Percentiles rank a stretch among this genome's conserved stretches.
These are phyloP conservation scores for Prunella himalayana DNA, from an alignment of 2,113 vertebrate species.

Conservation along the genomic window DNA sequence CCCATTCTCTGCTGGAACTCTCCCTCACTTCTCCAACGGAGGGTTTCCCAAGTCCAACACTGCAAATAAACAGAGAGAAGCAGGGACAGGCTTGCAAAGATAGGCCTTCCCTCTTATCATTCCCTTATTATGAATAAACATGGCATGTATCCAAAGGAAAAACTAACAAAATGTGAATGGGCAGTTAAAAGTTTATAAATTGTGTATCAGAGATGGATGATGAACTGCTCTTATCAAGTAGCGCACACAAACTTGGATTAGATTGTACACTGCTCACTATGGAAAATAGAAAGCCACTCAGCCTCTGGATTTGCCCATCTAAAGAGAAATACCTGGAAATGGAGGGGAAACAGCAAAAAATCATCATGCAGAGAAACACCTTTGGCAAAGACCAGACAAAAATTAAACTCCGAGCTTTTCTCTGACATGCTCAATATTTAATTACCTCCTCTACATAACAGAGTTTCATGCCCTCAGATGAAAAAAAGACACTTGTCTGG, in stretches of 20 bases:
- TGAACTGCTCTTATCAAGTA: neutral
- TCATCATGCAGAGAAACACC: neutral
- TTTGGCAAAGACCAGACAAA: neutral
- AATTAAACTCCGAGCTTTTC: neutral
- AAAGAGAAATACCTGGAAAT: neutral
- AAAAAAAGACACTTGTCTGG: neutral
- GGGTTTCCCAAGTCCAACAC: neutral
- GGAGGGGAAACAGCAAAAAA: neutral
- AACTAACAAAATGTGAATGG: neutral
- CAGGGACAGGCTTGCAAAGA: neutral
- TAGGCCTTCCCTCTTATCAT: neutral
- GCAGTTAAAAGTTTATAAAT: neutral
- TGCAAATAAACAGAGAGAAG: neutral
- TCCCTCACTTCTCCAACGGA: neutral
- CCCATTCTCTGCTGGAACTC: neutral
- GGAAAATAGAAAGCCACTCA: neutral
- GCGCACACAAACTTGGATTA: neutral
- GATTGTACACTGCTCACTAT: neutral
- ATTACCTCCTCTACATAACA: neutral
- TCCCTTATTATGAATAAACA: neutral
- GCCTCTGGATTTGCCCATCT: neutral
- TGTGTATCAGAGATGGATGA: fast-evolving
- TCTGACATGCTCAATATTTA: neutral
- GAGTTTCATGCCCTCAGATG: neutral
- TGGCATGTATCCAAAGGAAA: fast-evolving